Evolutionary conservation across 2,113 vertebrate species (phyloP), one percentile per base, ranked within the genome.

Genomic region (Pluvianellus socialis): DNA sequence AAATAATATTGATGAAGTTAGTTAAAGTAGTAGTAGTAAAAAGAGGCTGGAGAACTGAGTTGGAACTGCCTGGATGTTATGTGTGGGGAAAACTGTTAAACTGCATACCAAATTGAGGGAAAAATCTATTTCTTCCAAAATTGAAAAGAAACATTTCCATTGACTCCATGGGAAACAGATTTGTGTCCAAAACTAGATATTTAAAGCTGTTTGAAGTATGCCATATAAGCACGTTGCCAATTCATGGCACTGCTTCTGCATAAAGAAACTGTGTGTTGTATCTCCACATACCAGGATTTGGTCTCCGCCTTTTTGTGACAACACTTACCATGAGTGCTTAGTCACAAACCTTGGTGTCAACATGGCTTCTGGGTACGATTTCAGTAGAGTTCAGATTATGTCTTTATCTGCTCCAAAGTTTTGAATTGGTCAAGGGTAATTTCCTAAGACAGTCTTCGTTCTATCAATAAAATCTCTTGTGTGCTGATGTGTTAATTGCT

Each of bases 171-270:
- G 45, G 14, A 83, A 86, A 45, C 3, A 7, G 14, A 15, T 61
- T 90, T 1, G 28, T 16, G 10, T 38, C 18, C 20, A 45, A 38
- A 92, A 53, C 32, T 8, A 55, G 18, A 14, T 40, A 22, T 53
- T 28, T 33, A 13, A 49, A 40, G 22, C 72, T 21, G 15, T 58
- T 86, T 68, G 9, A 72, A 75, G 17, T 12, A 63, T 23, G 18
- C 13, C 16, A 7, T 21, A 15, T 40, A 73, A 76, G 15, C 11
- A 17, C 0, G 0, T 32, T 66, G 14, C 27, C 21, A 47, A 2
- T 44, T 63, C 6, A 22, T 20, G 3, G 19, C 12, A 17, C 14
- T n/a, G 27, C 9, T 56, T 8, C 67, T 66, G 22, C 40, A 62
- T 10, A 3, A 38, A 20, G 47, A 80, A 90, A 10, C 70, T 44